These are phyloP conservation scores for Drosophila multiciliata DNA, from an alignment of 2,888 invertebrate species.

Conservation along the genomic window DNA sequence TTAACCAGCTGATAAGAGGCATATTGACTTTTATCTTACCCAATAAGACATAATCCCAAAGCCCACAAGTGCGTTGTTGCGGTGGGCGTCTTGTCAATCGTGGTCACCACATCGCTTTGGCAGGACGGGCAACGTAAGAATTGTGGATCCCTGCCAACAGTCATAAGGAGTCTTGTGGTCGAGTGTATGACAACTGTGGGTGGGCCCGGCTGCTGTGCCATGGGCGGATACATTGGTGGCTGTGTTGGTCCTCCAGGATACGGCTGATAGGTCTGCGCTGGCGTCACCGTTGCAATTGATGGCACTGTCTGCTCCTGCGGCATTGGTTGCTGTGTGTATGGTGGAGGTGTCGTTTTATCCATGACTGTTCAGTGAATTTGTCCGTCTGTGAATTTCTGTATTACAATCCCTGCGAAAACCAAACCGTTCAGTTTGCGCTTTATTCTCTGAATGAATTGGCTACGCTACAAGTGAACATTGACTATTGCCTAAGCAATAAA, in stretches of 20 bases:
- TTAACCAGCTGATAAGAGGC: not conserved
- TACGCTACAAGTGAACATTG: not conserved
- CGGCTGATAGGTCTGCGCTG: constrained; percentile 39
- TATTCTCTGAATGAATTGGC: constrained; percentile 12
- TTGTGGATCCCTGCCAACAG: constrained; percentile 46
- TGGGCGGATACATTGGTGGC: constrained; percentile 47
- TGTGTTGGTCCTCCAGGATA: constrained; percentile 45
- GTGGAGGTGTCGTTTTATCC: constrained; percentile 35
- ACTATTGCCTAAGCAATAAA: constrained; percentile 5
- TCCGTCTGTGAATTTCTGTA: not conserved
- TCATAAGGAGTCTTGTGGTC: not conserved
- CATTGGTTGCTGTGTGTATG: constrained; percentile 36
- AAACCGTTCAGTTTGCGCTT: constrained; percentile 9
- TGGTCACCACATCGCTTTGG: constrained; percentile 44
- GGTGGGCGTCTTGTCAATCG: constrained; percentile 7
- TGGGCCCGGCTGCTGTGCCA: constrained; percentile 4
- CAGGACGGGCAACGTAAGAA: constrained; percentile 46
- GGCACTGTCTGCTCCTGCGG: not conserved
- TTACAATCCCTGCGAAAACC: not conserved
- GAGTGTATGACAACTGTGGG: constrained; percentile 36
- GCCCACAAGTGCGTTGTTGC: constrained; percentile 20
- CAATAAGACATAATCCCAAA: constrained; percentile 31
- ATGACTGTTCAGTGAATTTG: not conserved
- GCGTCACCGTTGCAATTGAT: not conserved
- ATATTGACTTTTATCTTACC: constrained; percentile 27